Conservation (phyloP, 2,113 vertebrate species). For the Chroicocephalus ridibundus region DNA sequence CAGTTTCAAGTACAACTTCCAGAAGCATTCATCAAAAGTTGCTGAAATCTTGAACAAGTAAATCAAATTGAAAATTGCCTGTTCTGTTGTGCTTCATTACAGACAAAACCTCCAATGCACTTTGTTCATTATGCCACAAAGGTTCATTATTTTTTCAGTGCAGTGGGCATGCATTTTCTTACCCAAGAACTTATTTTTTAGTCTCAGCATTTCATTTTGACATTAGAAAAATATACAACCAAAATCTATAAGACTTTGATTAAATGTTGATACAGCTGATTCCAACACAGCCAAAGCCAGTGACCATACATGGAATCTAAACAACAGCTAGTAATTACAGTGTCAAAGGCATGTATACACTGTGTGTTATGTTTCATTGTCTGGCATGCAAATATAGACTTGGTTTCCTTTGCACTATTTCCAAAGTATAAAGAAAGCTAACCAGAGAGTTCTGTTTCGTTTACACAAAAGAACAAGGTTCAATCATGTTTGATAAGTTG, state of each 20-base stretch:
- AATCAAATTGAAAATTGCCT: slow-evolving; percentile 62
- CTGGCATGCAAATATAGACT: slow-evolving; percentile 86
- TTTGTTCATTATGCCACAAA: slow-evolving; percentile 64
- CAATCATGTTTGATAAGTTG: slow-evolving; percentile 91
- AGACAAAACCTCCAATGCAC: slow-evolving; percentile 46
- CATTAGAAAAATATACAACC: slow-evolving; percentile 85
- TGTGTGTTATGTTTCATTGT: slow-evolving; percentile 88
- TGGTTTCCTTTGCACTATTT: slow-evolving; percentile 82
- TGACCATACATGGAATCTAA: slow-evolving; percentile 85
- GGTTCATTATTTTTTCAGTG: slow-evolving; percentile 76
- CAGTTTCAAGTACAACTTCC: slow-evolving; percentile 55
- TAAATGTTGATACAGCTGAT: slow-evolving; percentile 92
- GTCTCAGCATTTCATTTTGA: slow-evolving; percentile 81
- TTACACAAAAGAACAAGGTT: slow-evolving; percentile 88
- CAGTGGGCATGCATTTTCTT: slow-evolving; percentile 73
- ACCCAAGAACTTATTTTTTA: slow-evolving; percentile 76
- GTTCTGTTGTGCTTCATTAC: slow-evolving; percentile 63
- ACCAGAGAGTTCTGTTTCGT: slow-evolving; percentile 83
- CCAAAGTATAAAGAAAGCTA: slow-evolving; percentile 85
- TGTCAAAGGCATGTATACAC: slow-evolving; percentile 87
- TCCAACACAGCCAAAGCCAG: slow-evolving; percentile 81
- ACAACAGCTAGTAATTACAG: slow-evolving; percentile 86
- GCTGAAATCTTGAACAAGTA: slow-evolving; percentile 65
- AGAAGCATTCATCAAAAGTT: slow-evolving; percentile 70
- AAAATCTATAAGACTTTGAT: slow-evolving; percentile 87